phyloP scores from a whole-genome alignment of 2,888 invertebrate species.

The Drosophila niveifrons region DNA sequence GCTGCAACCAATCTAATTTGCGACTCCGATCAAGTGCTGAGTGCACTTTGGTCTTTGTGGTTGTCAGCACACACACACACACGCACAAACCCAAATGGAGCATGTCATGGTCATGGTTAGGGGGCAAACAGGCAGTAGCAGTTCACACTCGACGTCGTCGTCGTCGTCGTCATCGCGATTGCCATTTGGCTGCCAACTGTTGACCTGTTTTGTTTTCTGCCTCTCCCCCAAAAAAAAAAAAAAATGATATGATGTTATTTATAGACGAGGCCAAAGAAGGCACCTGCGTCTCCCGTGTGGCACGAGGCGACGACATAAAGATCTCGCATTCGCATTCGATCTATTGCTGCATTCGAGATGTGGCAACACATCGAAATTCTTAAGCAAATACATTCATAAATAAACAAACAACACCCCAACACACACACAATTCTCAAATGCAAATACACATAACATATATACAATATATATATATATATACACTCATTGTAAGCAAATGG shows the following conservation, averaged over 20 bases:
- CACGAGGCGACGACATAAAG: conserved; percentile 26
- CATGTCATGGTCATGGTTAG: conserved; percentile 15
- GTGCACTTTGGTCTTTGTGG: conserved; percentile 37
- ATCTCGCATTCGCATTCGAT: conserved; percentile 20
- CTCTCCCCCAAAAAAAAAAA: background rate
- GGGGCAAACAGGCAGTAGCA: too few species aligned
- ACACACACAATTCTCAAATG: conserved; percentile 23
- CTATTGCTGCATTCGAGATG: conserved; percentile 36
- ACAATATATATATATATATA: too few species aligned
- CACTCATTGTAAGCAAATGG: background rate
- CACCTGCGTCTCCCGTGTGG: conserved; percentile 26
- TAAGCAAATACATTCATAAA: conserved; percentile 35
- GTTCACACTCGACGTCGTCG: too few species aligned
- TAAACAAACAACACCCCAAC: conserved; percentile 42
- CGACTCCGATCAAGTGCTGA: conserved; percentile 39
- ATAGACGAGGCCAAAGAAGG: conserved; percentile 20
- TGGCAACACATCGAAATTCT: conserved; percentile 13
- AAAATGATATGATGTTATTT: conserved; percentile 8
- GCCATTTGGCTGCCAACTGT: conserved; percentile 2
- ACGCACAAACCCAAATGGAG: background rate
- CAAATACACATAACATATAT: conserved; percentile 9
- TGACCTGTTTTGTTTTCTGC: conserved; percentile 1
- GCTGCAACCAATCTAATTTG: conserved; percentile 47
- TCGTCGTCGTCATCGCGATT: background rate
- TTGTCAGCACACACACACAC: conserved; percentile 7